phyloP scores from a whole-genome alignment of 2,888 invertebrate genomes.

The Scaptomyza tumidula region DNA sequence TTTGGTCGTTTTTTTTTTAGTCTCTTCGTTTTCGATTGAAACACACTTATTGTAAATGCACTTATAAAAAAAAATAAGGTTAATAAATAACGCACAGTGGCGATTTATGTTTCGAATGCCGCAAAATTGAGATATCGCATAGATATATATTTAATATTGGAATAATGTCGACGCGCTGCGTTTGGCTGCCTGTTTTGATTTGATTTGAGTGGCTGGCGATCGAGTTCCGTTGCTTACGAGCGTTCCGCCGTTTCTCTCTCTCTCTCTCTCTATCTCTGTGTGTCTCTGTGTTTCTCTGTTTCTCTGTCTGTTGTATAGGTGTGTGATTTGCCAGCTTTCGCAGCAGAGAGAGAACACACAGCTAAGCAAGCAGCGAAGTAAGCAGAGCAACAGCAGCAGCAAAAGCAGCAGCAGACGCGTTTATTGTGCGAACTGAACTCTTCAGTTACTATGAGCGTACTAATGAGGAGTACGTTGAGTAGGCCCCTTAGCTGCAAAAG shows the following conservation, averaged over 20 bases:
- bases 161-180: slow-evolving; percentile 69
- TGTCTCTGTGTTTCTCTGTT: not conserved
- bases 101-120: slow-evolving; percentile 5
- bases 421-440: slow-evolving; percentile 62
- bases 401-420: slow-evolving; percentile 9
- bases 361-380: not conserved
- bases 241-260: slow-evolving; percentile 12
- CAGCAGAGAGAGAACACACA: slow-evolving; percentile 10
- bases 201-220: slow-evolving; percentile 67
- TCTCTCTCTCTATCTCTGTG: not conserved
- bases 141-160: slow-evolving; percentile 34
- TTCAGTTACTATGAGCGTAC: slow-evolving; percentile 73
- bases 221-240: slow-evolving; percentile 50
- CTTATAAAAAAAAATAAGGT: slow-evolving; percentile 32
- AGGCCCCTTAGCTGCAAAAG: slow-evolving; percentile 36
- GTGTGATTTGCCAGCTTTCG: slow-evolving; percentile 42
- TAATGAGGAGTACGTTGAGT: slow-evolving; percentile 61
- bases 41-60: slow-evolving; percentile 7
- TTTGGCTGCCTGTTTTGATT: slow-evolving; percentile 74
- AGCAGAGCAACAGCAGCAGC: slow-evolving; percentile 7
- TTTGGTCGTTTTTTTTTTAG: not conserved
- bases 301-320: not conserved
- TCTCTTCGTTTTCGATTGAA: not conserved
- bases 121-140: slow-evolving; percentile 7
- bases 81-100: not conserved